A percentile compares a stretch with the other conserved stretches of the same genome.
Evolutionary conservation across 2,113 vertebrate genomes (phyloP).

Genomic region (Corythornis cristatus): DNA sequence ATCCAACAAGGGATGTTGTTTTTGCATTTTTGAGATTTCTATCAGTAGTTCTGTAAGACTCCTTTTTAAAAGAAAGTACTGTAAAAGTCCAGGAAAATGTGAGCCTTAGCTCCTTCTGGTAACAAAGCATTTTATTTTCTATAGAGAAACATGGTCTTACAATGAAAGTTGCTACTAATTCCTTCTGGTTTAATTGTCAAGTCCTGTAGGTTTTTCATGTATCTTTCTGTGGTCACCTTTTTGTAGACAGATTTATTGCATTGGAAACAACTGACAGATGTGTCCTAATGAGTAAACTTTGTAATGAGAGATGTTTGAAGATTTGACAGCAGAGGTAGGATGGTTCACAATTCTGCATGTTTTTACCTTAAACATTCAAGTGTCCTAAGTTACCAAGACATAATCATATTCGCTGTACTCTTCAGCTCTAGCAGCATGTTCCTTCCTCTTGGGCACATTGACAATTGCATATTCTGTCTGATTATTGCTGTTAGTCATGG

Average conservation of each 20-base stretch:
- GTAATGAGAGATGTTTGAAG: neutral
- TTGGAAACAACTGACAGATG: neutral
- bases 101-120: neutral
- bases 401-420: conserved; percentile 65
- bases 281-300: neutral
- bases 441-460: neutral
- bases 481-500: neutral
- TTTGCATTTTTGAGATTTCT: neutral
- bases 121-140: neutral
- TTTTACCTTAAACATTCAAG: neutral
- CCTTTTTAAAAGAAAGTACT: neutral
- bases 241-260: neutral
- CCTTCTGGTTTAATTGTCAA: neutral
- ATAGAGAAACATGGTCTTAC: neutral
- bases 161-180: neutral
- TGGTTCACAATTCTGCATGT: neutral
- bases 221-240: neutral
- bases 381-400: neutral
- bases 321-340: neutral
- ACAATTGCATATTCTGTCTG: conserved; percentile 53
- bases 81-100: neutral
- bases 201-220: neutral
- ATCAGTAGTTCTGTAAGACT: neutral
- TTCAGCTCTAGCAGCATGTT: neutral
- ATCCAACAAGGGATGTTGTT: neutral